Evolutionary conservation across 2,797 vertebrate species (phyloP), one percentile per base, ranked within the genome.

Genomic region (Staurois parvus): DNA sequence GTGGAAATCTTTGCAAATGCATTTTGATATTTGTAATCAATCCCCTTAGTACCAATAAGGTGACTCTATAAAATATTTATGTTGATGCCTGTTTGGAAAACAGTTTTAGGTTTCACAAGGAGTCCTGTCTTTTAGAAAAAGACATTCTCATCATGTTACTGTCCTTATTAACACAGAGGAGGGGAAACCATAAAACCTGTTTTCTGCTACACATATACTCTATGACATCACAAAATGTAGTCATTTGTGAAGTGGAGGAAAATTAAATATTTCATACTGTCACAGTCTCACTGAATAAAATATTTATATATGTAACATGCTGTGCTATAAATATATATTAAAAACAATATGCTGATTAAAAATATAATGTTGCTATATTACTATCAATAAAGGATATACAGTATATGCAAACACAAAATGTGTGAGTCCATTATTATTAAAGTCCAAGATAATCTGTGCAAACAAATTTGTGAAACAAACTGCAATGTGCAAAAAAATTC

Each of bases 31-130:
- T 59, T 73, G 76, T 85, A 77, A 77, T 77, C 32, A 32, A 78
- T 84, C 83, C 67, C 21, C 9, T 37, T 42, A 59, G 45, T 78
- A 76, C 26, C 29, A 76, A 32, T 76, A 83, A 56, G 72, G 74
- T 19, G 64, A 52, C 45, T 32, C 40, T 52, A 26, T 85, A 21
- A 79, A 85, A 73, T 85, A 85, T 85, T 85, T 32, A 85, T 79
- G 70, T 1, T 67, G 59, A 64, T 19, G 19, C 29, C 26, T 68
- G 40, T 32, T 56, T 72, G 66, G 59, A 56, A 84, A 84, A 79
- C 34, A 45, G 83, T 72, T 67, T 85, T 52, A 26, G 10, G 37
- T 85, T 85, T 79, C 84, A 67, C 84, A 67, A 79, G 37, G 42
- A 37, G 69, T 28, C 42, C 5, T 79, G 12, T 15, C 48, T 62